These are phyloP conservation scores for Agrochola lota DNA, from an alignment of 2,888 invertebrate species.

Conservation along the genomic window DNA sequence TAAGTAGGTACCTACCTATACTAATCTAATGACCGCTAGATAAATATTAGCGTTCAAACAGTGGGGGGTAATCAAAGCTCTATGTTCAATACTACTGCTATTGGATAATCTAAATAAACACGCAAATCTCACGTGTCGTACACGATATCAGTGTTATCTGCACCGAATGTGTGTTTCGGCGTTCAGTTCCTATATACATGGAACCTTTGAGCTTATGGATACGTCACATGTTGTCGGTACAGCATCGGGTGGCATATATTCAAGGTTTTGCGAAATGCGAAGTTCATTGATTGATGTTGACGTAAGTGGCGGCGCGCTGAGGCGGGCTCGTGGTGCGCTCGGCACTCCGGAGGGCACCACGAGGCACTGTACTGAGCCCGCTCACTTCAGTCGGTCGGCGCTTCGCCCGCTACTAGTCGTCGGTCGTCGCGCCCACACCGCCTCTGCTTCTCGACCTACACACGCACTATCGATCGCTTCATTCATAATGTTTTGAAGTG, in stretches of 20 bases:
- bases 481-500: conserved; percentile 78
- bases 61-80: conserved; percentile 49
- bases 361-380: conserved; percentile 38
- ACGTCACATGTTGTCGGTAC: background rate
- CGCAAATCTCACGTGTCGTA: conserved; percentile 26
- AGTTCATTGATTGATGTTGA: conserved; percentile 76
- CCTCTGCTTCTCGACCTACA: conserved; percentile 38
- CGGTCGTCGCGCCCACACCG: conserved; percentile 59
- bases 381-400: conserved; percentile 63
- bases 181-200: conserved; percentile 1
- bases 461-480: conserved; percentile 73
- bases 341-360: conserved; percentile 48
- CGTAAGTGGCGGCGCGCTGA: conserved; percentile 49
- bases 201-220: conserved; percentile 29
- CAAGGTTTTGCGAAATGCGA: conserved; percentile 69
- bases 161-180: conserved; percentile 25
- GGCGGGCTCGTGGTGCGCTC: conserved; percentile 47
- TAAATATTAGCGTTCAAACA: conserved; percentile 31
- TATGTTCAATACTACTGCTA: conserved; percentile 37
- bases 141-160: conserved; percentile 43
- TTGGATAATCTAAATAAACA: conserved; percentile 46
- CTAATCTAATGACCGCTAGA: conserved; percentile 40
- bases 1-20: background rate
- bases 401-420: conserved; percentile 63
- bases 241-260: conserved; percentile 48